These are phyloP conservation scores for Gephyroberyx darwinii DNA, from an alignment of 2,797 vertebrate genomes.

Conservation along the genomic window DNA sequence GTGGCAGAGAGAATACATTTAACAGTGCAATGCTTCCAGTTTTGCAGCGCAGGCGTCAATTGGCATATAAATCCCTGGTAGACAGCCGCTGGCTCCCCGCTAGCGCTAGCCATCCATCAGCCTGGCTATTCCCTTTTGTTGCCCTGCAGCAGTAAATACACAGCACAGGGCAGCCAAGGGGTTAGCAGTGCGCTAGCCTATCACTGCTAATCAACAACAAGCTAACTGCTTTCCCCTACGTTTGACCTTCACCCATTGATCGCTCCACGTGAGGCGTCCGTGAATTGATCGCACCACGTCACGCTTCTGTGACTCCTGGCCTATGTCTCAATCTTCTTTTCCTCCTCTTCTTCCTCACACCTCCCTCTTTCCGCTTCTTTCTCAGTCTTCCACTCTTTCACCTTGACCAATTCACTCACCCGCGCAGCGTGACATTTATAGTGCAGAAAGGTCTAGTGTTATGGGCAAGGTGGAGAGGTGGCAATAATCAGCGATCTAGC, in stretches of 20 bases:
- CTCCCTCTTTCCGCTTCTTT: not conserved
- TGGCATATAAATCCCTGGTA: conserved; percentile 51
- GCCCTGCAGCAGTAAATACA: conserved; percentile 52
- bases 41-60: conserved; percentile 35
- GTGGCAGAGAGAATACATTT: not conserved
- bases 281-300: conserved; percentile 57
- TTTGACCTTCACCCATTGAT: conserved; percentile 68
- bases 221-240: conserved; percentile 68
- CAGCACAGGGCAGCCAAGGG: conserved; percentile 19
- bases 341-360: not conserved
- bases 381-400: conserved; percentile 16
- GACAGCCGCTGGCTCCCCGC: conserved; percentile 42
- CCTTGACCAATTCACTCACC: conserved; percentile 32
- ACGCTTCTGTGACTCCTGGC: conserved; percentile 27
- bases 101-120: conserved; percentile 35
- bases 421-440: conserved; percentile 30
- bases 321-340: conserved; percentile 35
- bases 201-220: conserved; percentile 65
- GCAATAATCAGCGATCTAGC: not conserved
- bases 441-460: not conserved
- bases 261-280: conserved; percentile 31
- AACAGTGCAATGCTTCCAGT: conserved; percentile 14
- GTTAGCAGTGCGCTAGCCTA: conserved; percentile 45
- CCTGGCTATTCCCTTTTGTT: not conserved
- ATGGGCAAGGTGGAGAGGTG: not conserved